Base-by-base conservation (phyloP, 53 echinoderm and acorn worm genomes). In the Echinarachnius parma region DNA sequence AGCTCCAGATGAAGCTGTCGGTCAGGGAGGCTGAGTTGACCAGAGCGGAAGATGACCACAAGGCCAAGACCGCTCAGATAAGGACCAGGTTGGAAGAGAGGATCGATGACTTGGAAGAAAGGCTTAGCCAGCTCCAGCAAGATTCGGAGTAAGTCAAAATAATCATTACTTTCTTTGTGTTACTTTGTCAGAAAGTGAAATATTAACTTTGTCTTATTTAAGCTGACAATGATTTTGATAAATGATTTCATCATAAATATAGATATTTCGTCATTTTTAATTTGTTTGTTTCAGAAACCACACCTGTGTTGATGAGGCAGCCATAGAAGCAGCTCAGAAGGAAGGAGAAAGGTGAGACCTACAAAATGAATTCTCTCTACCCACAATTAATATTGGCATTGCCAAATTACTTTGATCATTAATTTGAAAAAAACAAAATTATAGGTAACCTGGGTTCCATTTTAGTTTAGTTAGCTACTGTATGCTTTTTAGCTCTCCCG, bases 1-100 rank as follows among this genome's bases (percentile, higher is more conserved):
- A 91, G 23, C 84, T 90, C 18, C 90, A 95, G 77, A 95, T 72
- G 48, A 84, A 77, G 53, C 82, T 90, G 18, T 79, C 81, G 9
- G 35, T 55, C 52, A 60, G 32, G 28, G 68, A 78, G 18, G 66
- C 80, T 0, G 93, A 89, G 35, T 48, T 77, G 16, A 58, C 77
- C 54, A 77, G 53, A 48, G 48, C 28, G 14, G 49, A 24, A 20
- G 68, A 78, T 11, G 63, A 78, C 16, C 70, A 68, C 22, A 46
- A 45, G 8, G 50, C 61, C 13, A 54, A 34, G 53, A 57, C 46
- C 5, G 48, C 37, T 16, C 62, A 70, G 44, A 62, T 56, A 8
- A 23, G 74, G 44, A 42, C 54, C n/a, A 15, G 74, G 3, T 57
- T 72, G n/a, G 74, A 57, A 42, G 74, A 72, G 57, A 54, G 74